Evolutionary conservation across 2,113 vertebrate species (phyloP), one percentile per base, ranked within the genome.

Genomic region (Excalfactoria chinensis): DNA sequence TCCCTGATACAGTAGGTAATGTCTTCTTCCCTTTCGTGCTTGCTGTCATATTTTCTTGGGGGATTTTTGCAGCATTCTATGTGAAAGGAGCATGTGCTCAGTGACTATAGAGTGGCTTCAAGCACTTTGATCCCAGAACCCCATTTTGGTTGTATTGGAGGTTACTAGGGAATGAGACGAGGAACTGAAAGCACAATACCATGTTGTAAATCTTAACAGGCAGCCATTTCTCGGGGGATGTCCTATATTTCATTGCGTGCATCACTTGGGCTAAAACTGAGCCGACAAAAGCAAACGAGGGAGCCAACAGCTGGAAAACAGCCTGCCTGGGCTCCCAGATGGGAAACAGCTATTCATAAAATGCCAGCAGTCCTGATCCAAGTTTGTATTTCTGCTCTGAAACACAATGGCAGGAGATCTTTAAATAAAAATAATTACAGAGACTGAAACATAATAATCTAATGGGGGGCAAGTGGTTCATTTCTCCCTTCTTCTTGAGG

Each of bases 1-100:
- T 99, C 98, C 98, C 99, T 5, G 99, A 99, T 87, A 97, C 97
- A 96, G 98, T 99, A 94, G 99, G 99, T 99, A 98, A 98, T 97
- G 86, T 37, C 1, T 40, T 23, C 6, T 53, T 63, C 21, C 5
- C n/a, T 68, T 32, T 37, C 10, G 34, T 4, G 0, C 0, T 4
- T 25, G 5, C 23, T 3, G 0, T 37, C 44, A 69, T 6, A 70
- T 40, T 22, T 56, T 26, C 90, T 20, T 28, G 34, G 22, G 77
- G 13, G 72, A 9, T 2, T n/a, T 40, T 37, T 40, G 35, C 13
- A 25, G 78, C 19, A 2, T 3, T 17, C 19, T 6, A 3, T 55
- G 51, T 0, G 2, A 3, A 48, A 44, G 71, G 40, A 25, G 34
- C 7, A 15, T 0, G 0, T 17, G 28, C 48, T 63, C 1, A 11